Percentiles rank a stretch among this genome's conserved stretches.
phyloP scores from a whole-genome alignment of 2,113 vertebrate genomes.

The Cranoglanis bouderius region DNA sequence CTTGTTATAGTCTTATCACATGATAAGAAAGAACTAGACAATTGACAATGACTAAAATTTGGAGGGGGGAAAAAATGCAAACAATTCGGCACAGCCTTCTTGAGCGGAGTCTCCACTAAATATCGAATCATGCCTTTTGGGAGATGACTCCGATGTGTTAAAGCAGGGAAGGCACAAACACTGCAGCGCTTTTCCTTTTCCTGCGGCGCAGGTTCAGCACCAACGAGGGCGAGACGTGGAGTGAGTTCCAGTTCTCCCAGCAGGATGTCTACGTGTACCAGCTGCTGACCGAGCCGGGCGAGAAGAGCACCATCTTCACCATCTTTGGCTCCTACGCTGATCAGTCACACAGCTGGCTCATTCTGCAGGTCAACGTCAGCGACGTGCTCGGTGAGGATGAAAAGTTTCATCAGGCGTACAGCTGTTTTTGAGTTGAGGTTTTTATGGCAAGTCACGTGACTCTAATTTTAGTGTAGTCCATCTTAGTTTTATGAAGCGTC shows the following conservation, averaged over 20 bases:
- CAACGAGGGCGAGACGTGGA: slow-evolving; percentile 97
- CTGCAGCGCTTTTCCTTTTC: background rate
- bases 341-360: slow-evolving; percentile 95
- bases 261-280: slow-evolving; percentile 89
- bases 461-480: background rate
- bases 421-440: background rate
- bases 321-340: slow-evolving; percentile 94
- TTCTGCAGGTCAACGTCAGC: slow-evolving; percentile 93
- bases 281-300: slow-evolving; percentile 91
- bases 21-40: too few species aligned
- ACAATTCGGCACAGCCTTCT: background rate
- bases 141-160: background rate
- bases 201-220: slow-evolving; percentile 84
- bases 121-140: too few species aligned
- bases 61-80: background rate
- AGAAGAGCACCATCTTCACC: slow-evolving; percentile 96
- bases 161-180: background rate
- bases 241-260: slow-evolving; percentile 82
- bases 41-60: too few species aligned
- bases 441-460: background rate
- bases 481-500: background rate
- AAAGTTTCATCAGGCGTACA: background rate
- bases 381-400: slow-evolving; percentile 82
- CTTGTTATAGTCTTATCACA: too few species aligned
- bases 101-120: background rate